These are phyloP conservation scores for Drosophila seclusa DNA, from an alignment of 2,888 invertebrate species.

Conservation along the genomic window DNA sequence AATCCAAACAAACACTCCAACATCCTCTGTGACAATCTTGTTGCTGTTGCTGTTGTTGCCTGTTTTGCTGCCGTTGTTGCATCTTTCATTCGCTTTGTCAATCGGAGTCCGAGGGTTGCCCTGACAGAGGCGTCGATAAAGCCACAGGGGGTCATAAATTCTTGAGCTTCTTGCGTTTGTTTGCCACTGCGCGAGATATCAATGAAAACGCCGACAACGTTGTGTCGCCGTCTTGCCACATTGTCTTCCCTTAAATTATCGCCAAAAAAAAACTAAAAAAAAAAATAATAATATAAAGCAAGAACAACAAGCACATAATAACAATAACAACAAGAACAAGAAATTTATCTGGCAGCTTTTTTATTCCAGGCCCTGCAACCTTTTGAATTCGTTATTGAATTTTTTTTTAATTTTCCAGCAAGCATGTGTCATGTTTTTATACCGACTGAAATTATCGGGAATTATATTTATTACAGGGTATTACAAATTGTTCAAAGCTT, in stretches of 20 bases:
- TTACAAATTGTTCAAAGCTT: background rate
- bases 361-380: conserved; percentile 29
- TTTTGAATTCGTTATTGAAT: conserved; percentile 58
- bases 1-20: conserved; percentile 29
- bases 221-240: conserved; percentile 44
- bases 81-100: conserved; percentile 71
- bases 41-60: conserved; percentile 7
- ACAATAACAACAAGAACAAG: conserved; percentile 41
- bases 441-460: conserved; percentile 45
- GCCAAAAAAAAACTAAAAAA: conserved; percentile 56
- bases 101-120: conserved; percentile 62
- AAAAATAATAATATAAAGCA: background rate
- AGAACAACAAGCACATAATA: conserved; percentile 7
- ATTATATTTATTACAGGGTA: conserved; percentile 46
- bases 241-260: conserved; percentile 68
- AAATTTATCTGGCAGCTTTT: conserved; percentile 42
- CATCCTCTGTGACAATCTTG: conserved; percentile 56
- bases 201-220: conserved; percentile 69
- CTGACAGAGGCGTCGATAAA: conserved; percentile 82
- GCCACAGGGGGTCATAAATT: conserved; percentile 82
- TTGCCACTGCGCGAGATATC: conserved; percentile 70
- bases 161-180: conserved; percentile 75
- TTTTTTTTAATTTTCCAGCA: conserved; percentile 24
- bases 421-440: conserved; percentile 61
- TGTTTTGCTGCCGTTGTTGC: conserved; percentile 20